A percentile compares a stretch with the other conserved stretches of the same genome.
These are phyloP conservation scores for Ceratina japonica DNA, from an alignment of 1,140 invertebrate species.

Conservation along the genomic window DNA sequence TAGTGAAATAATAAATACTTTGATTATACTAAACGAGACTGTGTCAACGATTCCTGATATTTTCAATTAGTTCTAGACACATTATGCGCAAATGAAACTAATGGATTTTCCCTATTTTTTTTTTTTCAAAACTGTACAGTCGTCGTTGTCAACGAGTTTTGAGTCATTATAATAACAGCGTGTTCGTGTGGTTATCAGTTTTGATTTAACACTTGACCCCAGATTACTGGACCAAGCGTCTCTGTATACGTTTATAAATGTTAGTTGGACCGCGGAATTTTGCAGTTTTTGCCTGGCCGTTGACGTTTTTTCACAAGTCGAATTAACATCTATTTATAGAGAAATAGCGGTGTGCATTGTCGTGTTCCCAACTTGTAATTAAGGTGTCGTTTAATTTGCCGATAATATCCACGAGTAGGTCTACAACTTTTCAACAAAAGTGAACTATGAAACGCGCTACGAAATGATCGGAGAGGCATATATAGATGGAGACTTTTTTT, in stretches of 20 bases:
- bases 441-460: no score
- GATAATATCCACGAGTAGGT: neutral
- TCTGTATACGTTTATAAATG: conserved; percentile 63
- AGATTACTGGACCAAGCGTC: conserved; percentile 62
- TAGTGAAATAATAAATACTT: neutral
- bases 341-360: neutral
- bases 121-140: neutral
- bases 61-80: neutral
- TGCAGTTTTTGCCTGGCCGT: conserved; percentile 56
- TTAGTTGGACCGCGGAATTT: conserved; percentile 58
- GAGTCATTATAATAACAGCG: neutral
- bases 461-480: no score
- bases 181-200: conserved; percentile 65
- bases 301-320: conserved; percentile 32
- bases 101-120: neutral
- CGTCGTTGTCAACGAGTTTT: neutral
- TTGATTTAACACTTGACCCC: conserved; percentile 74
- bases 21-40: neutral
- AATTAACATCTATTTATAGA: conserved; percentile 20
- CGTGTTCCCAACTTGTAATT: neutral
- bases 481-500: no score
- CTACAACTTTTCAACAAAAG: neutral
- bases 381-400: neutral
- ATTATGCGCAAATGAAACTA: neutral
- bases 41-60: neutral